Conservation (phyloP, 92 coral and sea anemone species). For the Porites lobata region DNA sequence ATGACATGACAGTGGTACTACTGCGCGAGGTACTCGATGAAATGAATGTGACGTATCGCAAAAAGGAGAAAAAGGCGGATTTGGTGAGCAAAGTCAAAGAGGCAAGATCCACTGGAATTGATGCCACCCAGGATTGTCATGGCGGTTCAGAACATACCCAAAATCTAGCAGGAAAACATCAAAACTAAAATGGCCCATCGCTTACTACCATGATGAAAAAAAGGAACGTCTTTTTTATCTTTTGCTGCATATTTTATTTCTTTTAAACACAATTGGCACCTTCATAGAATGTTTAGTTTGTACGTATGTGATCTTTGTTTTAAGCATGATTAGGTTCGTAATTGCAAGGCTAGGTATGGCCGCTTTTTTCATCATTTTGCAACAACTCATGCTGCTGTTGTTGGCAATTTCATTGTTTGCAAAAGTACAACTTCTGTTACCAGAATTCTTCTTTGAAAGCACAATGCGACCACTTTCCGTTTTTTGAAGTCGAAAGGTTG, state of each 20-base stretch:
- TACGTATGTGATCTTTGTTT: slow-evolving; percentile 25
- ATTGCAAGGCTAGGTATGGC: slow-evolving; percentile 20
- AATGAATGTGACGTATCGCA: slow-evolving; percentile 26
- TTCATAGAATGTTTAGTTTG: slow-evolving; percentile 20
- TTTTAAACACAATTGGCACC: slow-evolving; percentile 22
- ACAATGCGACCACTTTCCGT: slow-evolving; percentile 48
- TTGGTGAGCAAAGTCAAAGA: slow-evolving; percentile 16
- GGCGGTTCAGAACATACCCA: slow-evolving; percentile 6
- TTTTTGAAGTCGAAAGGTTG: slow-evolving; percentile 41
- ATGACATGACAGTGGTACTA: slow-evolving; percentile 22
- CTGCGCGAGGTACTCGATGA: slow-evolving; percentile 23
- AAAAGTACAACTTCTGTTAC: slow-evolving; percentile 19
- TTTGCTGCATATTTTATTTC: slow-evolving; percentile 37
- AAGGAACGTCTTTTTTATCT: slow-evolving; percentile 24
- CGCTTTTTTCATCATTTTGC: slow-evolving; percentile 27
- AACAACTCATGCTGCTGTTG: slow-evolving; percentile 37
- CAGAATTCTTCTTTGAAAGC: slow-evolving; percentile 46
- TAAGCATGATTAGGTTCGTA: slow-evolving; percentile 8
- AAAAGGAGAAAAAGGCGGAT: background rate
- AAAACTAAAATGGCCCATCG: slow-evolving; percentile 24
- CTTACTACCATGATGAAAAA: slow-evolving; percentile 11
- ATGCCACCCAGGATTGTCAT: slow-evolving; percentile 29
- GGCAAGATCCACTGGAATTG: slow-evolving; percentile 16
- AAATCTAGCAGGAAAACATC: slow-evolving; percentile 9
- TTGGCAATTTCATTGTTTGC: slow-evolving; percentile 35